Evolutionary conservation across 2,113 vertebrate genomes (phyloP), one percentile per base, ranked within the genome.

Genomic region (Odontesthes bonariensis): DNA sequence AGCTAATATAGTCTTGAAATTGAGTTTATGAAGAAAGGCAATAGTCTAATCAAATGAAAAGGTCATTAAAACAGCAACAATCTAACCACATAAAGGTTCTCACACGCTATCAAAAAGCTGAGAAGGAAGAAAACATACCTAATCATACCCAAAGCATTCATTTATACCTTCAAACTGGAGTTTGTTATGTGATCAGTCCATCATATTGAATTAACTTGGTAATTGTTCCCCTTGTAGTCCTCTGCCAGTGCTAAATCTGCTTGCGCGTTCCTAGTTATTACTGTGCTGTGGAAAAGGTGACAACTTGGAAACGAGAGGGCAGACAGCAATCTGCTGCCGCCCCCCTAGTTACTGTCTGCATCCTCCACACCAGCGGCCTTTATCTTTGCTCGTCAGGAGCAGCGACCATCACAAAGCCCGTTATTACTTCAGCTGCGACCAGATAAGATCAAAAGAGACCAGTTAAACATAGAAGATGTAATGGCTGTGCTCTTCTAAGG

Each of bases 381-480:
- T 85, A 81, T 91, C 88, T 88, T 49, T 75, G 55, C 65, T 79
- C 68, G 69, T 88, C 81, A 85, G 85, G 76, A 89, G 66, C 77
- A 38, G 75, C 46, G 23, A 68, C 83, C 78, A 73, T 68, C 77
- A 76, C 66, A 60, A 49, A 77, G 60, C 71, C 66, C 74, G 86
- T 89, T 92, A 92, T 89, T 86, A 87, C 63, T 22, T 69, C 76
- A 71, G 72, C 83, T 53, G 77, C 46, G 2, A 57, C 69, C 69
- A 51, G 80, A 88, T 83, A 70, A 82, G 85, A 93, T 94, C 88
- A 93, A 92, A 93, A 84, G 71, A 54, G 38, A 77, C 60, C 6
- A 33, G 67, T 73, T 62, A 79, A 86, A 82, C 72, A 74, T 35
- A 44, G 75, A 78, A 82, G 80, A 86, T 83, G 86, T 82, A 85